Evolutionary conservation across 2,888 invertebrate genomes (phyloP), one percentile per base, ranked within the genome.

Genomic region (Nymphalis polychloros): DNA sequence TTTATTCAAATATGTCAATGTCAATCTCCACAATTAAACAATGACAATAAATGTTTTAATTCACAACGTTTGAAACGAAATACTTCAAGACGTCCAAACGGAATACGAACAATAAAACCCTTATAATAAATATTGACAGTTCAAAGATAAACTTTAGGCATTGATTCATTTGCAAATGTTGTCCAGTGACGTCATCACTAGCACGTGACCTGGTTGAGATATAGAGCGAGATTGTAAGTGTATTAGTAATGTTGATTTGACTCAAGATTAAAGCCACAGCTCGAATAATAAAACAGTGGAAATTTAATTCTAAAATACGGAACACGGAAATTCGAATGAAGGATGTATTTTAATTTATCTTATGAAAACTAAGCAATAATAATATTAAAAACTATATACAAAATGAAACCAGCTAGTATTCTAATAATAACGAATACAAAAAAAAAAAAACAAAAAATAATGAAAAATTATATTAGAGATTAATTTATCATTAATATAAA

Each of bases 111-210:
- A 31, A 31, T 6, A 31, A 31, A 5, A 6, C 6, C 27, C 27
- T 31, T 31, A 13, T 20, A 10, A 10, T 50, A 50, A 50, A 20
- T 19, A 19, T 19, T 50, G 20, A 20, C 20, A 50, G 50, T 20
- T 13, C 50, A 8, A 20, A 50, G 20, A 53, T 53, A 16, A 31
- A 23, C 55, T 67, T 49, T 49, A 62, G 57, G 63, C 71, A 68
- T 63, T 63, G 65, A 71, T 68, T 71, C 71, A 63, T 23, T 63
- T 65, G 71, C 71, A 71, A 71, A 71, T 71, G 65, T 50, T 67
- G n/a, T 61, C 66, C 66, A 61, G 61, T 67, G 66, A 67, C 66
- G 55, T 57, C 60, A 55, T 47, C 20, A n/a, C 10, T 5, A 27
- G 59, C 16, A 64, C 64, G 70, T 71, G 70, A 65, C 63, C 68